Conservation (phyloP, 1,140 invertebrate genomes). For the Adelges cooleyi region DNA sequence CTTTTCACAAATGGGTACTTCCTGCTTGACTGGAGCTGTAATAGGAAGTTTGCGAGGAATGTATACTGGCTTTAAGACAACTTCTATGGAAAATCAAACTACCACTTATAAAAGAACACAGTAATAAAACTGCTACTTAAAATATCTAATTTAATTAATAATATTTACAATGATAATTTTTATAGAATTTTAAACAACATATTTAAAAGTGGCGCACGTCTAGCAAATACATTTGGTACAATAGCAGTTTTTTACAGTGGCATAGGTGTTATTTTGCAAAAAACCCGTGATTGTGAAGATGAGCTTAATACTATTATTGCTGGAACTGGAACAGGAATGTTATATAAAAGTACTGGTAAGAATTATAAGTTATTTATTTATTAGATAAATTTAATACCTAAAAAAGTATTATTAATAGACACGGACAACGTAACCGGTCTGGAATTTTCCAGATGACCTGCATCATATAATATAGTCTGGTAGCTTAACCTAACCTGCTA, state of each 20-base stretch:
- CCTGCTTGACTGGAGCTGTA: constrained; percentile 68
- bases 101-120: constrained; percentile 84
- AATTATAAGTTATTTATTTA: too few relatives aligned
- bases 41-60: constrained; percentile 74
- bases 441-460: too few relatives aligned
- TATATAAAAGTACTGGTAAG: constrained; percentile 58
- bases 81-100: constrained; percentile 66
- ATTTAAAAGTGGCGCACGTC: constrained; percentile 82
- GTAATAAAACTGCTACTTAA: constrained; percentile 47
- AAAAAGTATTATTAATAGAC: too few relatives aligned
- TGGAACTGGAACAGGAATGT: constrained; percentile 71
- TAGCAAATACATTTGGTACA: constrained; percentile 79
- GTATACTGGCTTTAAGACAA: constrained; percentile 74
- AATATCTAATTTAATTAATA: too few relatives aligned
- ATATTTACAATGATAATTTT: not conserved
- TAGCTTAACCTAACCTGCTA: too few relatives aligned
- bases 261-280: constrained; percentile 75
- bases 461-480: too few relatives aligned
- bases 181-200: constrained; percentile 78
- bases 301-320: constrained; percentile 78
- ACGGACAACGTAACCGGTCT: too few relatives aligned
- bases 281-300: constrained; percentile 72
- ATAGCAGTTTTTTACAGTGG: constrained; percentile 85
- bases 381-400: too few relatives aligned
- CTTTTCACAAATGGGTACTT: constrained; percentile 85